Percentiles rank a stretch among this genome's conserved stretches.
These are phyloP conservation scores for Dicranocentrus wangi DNA, from an alignment of 2,888 invertebrate genomes.

Conservation along the genomic window DNA sequence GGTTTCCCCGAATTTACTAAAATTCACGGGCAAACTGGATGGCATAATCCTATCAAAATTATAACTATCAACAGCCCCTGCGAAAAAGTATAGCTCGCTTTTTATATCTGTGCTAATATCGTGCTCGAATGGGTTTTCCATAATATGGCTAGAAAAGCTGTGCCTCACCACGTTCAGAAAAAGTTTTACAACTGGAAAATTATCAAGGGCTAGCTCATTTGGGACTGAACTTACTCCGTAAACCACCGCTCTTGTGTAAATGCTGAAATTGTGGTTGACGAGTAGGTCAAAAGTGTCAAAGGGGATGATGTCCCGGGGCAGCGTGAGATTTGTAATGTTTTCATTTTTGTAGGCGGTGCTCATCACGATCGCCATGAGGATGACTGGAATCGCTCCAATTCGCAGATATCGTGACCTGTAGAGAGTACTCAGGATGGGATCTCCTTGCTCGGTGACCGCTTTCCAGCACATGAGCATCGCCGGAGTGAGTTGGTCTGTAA, in stretches of 20 bases:
- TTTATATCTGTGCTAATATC: not conserved
- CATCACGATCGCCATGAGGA: not conserved
- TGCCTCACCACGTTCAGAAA: not conserved
- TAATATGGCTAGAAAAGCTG: not conserved
- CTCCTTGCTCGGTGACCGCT: not conserved
- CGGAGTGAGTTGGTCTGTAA: not conserved
- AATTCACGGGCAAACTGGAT: not conserved
- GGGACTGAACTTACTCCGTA: not conserved
- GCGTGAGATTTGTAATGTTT: slow-evolving; percentile 17
- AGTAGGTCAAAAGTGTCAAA: not conserved
- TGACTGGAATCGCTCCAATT: not conserved
- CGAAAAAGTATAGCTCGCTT: not conserved
- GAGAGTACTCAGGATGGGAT: not conserved
- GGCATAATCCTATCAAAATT: not conserved
- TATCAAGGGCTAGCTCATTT: not conserved
- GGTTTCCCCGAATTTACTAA: not conserved
- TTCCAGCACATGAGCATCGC: not conserved
- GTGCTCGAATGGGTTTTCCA: no score
- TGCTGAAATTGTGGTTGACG: slow-evolving; percentile 1
- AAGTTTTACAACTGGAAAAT: not conserved
- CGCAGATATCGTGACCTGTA: no score
- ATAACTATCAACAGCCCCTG: not conserved
- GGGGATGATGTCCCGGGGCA: not conserved
- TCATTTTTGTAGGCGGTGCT: slow-evolving; percentile 13
- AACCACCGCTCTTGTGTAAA: slow-evolving; percentile 10